Conservation (phyloP, 30 jellyfish, hydroid and myxozoan species). For the Pseudorhiza aurosa region DNA sequence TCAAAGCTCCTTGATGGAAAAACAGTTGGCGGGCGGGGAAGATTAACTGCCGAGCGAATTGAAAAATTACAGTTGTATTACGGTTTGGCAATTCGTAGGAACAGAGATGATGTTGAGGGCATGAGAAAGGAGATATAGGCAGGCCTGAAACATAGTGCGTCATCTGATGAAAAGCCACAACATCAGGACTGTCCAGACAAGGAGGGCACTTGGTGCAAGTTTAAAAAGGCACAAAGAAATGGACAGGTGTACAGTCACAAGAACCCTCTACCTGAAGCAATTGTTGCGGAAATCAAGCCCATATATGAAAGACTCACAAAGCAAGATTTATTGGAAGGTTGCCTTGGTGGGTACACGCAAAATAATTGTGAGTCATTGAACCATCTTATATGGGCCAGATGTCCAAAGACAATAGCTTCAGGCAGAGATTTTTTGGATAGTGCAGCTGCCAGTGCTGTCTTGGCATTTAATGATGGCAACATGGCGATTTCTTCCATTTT, state of each 20-base stretch:
- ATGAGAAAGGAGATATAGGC: conserved; percentile 29
- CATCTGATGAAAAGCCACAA: conserved; percentile 6
- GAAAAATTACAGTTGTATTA: conserved; percentile 27
- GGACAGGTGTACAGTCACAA: conserved; percentile 3
- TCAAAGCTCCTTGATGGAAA: conserved; percentile 27
- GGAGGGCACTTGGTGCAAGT: conserved; percentile 25
- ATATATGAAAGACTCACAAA: not conserved
- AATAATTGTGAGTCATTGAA: conserved; percentile 7
- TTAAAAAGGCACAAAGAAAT: not conserved
- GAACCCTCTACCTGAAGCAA: conserved; percentile 15
- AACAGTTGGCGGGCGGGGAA: conserved; percentile 42
- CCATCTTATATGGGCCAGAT: conserved; percentile 3
- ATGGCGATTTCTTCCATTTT: not conserved
- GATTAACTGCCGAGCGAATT: conserved; percentile 26
- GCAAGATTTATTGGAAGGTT: conserved; percentile 3
- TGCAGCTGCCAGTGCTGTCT: conserved; percentile 15
- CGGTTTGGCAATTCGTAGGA: conserved; percentile 36
- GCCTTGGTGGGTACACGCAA: conserved; percentile 34
- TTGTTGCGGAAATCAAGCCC: not conserved
- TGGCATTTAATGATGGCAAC: conserved; percentile 16
- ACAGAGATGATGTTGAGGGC: conserved; percentile 17
- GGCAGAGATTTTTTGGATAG: conserved; percentile 5
- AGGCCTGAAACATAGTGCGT: conserved; percentile 4
- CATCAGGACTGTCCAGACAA: conserved; percentile 34
- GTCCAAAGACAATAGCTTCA: conserved; percentile 13